These are phyloP conservation scores for Xiphophorus maculatus DNA, from an alignment of 2,113 vertebrate genomes.

Conservation along the genomic window DNA sequence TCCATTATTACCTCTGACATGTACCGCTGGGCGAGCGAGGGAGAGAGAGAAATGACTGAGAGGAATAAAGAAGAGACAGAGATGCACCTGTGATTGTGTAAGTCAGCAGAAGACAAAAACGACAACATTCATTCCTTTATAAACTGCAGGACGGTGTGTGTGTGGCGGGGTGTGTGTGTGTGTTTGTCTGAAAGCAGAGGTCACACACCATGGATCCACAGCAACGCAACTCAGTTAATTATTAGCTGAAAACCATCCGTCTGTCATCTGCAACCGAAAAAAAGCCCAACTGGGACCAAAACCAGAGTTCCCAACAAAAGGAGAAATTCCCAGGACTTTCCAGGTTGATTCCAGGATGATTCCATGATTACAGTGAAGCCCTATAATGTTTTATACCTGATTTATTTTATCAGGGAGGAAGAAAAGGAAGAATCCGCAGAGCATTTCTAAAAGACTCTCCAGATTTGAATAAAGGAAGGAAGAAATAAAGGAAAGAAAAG, in stretches of 20 bases:
- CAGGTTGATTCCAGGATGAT: constrained; percentile 28
- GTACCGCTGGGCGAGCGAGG: constrained; percentile 52
- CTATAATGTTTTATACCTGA: not conserved
- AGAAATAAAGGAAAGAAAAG: too few species aligned
- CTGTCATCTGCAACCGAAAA: constrained; percentile 3
- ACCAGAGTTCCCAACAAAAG: constrained; percentile 12
- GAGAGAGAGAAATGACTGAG: constrained; percentile 33
- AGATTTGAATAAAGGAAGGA: too few species aligned
- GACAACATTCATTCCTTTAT: constrained; percentile 18
- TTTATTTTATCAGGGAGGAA: not conserved
- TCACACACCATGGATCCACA: constrained; percentile 29
- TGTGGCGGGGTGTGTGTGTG: constrained; percentile 31
- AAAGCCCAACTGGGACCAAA: not conserved
- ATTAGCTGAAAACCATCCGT: constrained; percentile 33
- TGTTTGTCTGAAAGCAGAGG: constrained; percentile 29
- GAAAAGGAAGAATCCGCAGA: too few species aligned
- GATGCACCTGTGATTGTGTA: constrained; percentile 29
- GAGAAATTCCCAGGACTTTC: constrained; percentile 4
- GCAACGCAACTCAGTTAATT: constrained; percentile 51
- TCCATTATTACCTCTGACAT: constrained; percentile 71
- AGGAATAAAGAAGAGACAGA: constrained; percentile 28
- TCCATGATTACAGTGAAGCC: constrained; percentile 14
- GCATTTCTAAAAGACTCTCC: too few species aligned
- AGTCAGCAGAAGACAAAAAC: not conserved
- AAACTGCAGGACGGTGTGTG: constrained; percentile 16